Conservation (phyloP, 2,888 invertebrate species). For the Tetramorium bicarinatum region DNA sequence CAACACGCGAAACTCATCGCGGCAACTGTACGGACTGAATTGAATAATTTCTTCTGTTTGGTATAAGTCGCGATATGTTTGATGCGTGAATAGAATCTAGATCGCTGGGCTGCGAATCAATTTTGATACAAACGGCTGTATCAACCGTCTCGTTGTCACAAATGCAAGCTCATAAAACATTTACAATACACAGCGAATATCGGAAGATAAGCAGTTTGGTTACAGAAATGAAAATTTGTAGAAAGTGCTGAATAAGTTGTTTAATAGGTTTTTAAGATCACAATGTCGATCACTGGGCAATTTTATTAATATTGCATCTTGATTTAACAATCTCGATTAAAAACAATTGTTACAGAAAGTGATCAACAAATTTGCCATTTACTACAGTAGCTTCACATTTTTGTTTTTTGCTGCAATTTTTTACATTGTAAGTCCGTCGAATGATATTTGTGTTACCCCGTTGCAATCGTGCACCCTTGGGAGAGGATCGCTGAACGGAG, state of each 20-base stretch:
- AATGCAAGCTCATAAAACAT: conserved; percentile 60
- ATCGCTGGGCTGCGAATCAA: conserved; percentile 68
- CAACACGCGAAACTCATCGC: not conserved
- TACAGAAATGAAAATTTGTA: not conserved
- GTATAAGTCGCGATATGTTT: conserved; percentile 71
- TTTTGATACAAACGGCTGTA: conserved; percentile 61
- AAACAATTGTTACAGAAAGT: not conserved
- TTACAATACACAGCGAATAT: not conserved
- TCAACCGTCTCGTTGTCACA: conserved; percentile 60
- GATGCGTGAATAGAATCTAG: conserved; percentile 71
- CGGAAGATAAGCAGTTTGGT: not conserved
- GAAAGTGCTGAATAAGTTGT: not conserved
- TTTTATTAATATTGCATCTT: not conserved
- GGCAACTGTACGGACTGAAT: conserved; percentile 62
- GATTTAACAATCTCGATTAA: not conserved
- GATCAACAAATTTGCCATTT: not conserved
- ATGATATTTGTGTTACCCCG: not conserved
- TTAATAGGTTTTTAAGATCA: not conserved
- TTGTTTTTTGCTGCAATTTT: not conserved
- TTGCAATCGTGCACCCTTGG: too few relatives aligned
- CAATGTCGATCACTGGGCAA: not conserved
- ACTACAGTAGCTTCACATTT: not conserved
- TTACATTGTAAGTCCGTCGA: not conserved
- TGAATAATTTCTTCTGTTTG: conserved; percentile 75
- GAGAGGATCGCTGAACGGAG: not conserved